Evolutionary conservation across 2,888 invertebrate genomes (phyloP).

Genomic region (Automeris io): DNA sequence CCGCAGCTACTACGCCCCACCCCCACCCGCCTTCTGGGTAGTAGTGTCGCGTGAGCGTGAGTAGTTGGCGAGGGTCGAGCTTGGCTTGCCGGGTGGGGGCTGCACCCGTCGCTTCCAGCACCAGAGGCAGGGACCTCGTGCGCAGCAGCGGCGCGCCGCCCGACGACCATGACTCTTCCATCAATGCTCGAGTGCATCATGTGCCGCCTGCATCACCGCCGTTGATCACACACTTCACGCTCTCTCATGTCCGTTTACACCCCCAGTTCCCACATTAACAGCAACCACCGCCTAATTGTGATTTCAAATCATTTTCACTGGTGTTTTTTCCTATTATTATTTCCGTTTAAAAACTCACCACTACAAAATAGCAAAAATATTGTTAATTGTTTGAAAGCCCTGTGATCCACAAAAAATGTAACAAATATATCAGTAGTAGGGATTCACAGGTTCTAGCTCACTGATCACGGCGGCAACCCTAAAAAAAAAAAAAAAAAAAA

Average conservation of each 20-base stretch:
- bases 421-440: too few relatives aligned
- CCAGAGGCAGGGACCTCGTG: conserved; percentile 81
- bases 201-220: conserved; percentile 60
- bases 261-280: conserved; percentile 9
- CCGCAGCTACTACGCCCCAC: conserved; percentile 86
- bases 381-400: too few relatives aligned
- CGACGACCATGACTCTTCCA: conserved; percentile 77
- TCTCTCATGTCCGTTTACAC: conserved; percentile 54
- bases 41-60: conserved; percentile 86
- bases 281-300: not conserved
- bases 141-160: conserved; percentile 79
- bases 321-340: not conserved
- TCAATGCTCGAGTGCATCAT: conserved; percentile 69
- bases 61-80: conserved; percentile 75
- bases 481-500: conserved; percentile 1
- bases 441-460: too few relatives aligned
- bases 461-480: too few relatives aligned
- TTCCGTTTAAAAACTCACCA: conserved; percentile 5
- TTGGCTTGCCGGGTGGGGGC: conserved; percentile 66
- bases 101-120: conserved; percentile 72
- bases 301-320: conserved; percentile 5
- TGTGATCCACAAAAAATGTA: too few relatives aligned
- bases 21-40: conserved; percentile 94
- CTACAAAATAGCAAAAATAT: too few relatives aligned
- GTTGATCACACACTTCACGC: conserved; percentile 37